Evolutionary conservation across 2,888 invertebrate species (phyloP).

Genomic region (Caradrina kadenii): DNA sequence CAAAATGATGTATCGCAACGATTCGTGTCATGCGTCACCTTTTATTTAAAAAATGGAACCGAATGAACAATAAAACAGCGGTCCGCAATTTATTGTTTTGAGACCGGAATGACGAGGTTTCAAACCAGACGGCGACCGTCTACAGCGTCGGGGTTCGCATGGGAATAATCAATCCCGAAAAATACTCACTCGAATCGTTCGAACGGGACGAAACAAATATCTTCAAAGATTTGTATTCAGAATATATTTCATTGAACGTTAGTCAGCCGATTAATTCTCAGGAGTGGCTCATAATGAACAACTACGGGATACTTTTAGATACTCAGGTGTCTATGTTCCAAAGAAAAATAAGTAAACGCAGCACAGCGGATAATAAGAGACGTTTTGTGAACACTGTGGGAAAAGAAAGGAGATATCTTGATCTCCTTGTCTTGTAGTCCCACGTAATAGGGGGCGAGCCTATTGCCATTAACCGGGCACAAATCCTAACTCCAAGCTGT

Average conservation of each 20-base stretch:
- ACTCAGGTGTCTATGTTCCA: conserved; percentile 77
- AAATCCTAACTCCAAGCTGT: too few species aligned
- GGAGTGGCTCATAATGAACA: conserved; percentile 81
- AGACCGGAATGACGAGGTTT: conserved; percentile 63
- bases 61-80: conserved; percentile 61
- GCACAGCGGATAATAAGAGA: conserved; percentile 73
- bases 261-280: conserved; percentile 74
- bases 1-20: conserved; percentile 60
- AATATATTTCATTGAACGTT: conserved; percentile 70
- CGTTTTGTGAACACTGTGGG: conserved; percentile 75
- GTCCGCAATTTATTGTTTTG: conserved; percentile 66
- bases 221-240: conserved; percentile 74
- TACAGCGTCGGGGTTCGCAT: conserved; percentile 74
- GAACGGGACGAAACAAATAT: conserved; percentile 74
- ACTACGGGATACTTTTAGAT: conserved; percentile 77
- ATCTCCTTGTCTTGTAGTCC: too few species aligned
- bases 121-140: conserved; percentile 68
- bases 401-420: conserved; percentile 76
- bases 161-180: conserved; percentile 81
- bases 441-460: too few species aligned
- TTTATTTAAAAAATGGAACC: conserved; percentile 58
- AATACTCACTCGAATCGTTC: conserved; percentile 77
- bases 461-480: too few species aligned
- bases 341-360: conserved; percentile 75
- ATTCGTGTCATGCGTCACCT: conserved; percentile 53